These are phyloP conservation scores for Coccyzus lansbergi DNA, from an alignment of 2,797 vertebrate genomes.

Conservation along the genomic window DNA sequence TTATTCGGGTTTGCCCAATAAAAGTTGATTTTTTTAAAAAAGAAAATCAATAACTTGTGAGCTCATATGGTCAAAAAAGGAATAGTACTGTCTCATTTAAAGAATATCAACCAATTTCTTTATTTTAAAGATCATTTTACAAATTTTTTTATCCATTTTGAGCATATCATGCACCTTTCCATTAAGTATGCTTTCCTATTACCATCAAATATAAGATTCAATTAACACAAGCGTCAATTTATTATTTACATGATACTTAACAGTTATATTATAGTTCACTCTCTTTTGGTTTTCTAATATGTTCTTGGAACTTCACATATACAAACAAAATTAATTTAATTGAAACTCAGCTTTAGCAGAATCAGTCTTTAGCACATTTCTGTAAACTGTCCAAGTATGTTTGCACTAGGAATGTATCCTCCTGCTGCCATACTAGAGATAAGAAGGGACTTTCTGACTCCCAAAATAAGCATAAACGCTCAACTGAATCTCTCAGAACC, in stretches of 20 bases:
- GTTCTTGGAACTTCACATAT: not conserved
- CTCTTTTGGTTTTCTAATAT: not conserved
- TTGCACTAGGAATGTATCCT: not conserved
- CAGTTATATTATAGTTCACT: not conserved
- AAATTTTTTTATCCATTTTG: not conserved
- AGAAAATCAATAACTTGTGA: not conserved
- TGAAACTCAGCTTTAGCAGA: not conserved
- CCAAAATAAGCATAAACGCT: not conserved
- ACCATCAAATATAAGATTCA: not conserved
- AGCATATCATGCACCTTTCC: not conserved
- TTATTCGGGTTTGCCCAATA: not conserved
- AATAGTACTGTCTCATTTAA: not conserved
- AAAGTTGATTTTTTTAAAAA: not conserved
- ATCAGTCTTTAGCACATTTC: constrained; percentile 14
- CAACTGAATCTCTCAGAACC: not conserved
- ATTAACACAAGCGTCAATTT: not conserved
- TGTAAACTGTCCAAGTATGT: not conserved
- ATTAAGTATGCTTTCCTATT: not conserved
- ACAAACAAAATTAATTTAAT: constrained; percentile 9
- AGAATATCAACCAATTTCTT: not conserved
- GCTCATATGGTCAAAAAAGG: not conserved
- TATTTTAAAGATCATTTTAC: not conserved
- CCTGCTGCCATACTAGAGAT: not conserved
- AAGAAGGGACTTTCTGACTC: not conserved
- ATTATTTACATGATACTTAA: not conserved